Evolutionary conservation across 2,113 vertebrate species (phyloP).

Genomic region (Tachycineta bicolor): DNA sequence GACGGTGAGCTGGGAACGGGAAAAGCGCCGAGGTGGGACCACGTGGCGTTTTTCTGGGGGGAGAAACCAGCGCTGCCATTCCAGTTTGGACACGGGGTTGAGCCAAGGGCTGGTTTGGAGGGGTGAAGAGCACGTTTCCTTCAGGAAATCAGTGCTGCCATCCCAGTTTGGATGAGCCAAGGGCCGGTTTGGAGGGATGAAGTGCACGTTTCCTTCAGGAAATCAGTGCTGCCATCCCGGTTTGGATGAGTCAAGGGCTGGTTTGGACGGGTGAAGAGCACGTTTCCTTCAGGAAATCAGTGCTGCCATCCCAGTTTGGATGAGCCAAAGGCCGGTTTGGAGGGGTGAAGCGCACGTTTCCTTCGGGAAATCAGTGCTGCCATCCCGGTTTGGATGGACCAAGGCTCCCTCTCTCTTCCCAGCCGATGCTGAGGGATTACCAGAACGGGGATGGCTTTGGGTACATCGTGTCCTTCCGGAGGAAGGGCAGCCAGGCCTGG

Average conservation of each 20-base stretch:
- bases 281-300: neutral
- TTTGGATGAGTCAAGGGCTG: fast-evolving
- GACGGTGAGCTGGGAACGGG: slow-evolving; percentile 82
- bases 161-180: neutral
- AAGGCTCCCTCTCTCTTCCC: neutral
- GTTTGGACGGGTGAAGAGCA: fast-evolving
- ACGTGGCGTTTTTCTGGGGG: fast-evolving
- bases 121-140: no score
- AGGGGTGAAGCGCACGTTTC: fast-evolving
- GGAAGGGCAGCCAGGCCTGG: slow-evolving; percentile 79
- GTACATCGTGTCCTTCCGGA: slow-evolving; percentile 89
- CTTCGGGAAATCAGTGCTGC: fast-evolving
- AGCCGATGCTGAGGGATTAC: slow-evolving; percentile 91
- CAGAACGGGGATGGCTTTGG: slow-evolving; percentile 95
- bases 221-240: fast-evolving
- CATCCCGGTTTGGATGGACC: fast-evolving
- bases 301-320: fast-evolving
- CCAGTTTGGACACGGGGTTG: no score
- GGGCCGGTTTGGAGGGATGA: fast-evolving
- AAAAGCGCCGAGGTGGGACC: neutral
- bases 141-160: no score
- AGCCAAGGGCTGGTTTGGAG: no score
- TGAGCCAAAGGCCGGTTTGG: neutral
- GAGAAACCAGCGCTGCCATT: fast-evolving
- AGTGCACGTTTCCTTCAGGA: fast-evolving